A percentile compares a stretch with the other conserved stretches of the same genome.
phyloP scores from a whole-genome alignment of 1,140 invertebrate species.

The Chelonus insularis region DNA sequence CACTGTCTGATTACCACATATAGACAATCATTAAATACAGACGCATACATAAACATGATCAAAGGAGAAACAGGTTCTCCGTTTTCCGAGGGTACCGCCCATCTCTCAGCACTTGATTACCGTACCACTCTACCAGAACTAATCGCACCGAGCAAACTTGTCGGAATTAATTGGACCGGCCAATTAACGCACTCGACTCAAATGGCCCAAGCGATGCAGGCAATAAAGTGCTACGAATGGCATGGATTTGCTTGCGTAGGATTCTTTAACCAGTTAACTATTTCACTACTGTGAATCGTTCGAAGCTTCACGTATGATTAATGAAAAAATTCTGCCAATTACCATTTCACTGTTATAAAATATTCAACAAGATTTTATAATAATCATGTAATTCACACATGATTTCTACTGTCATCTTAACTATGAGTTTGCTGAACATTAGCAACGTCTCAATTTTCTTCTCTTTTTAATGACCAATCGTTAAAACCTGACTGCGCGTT shows the following conservation, averaged over 20 bases:
- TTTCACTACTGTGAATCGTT: background rate
- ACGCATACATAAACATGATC: background rate
- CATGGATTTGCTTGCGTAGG: constrained; percentile 25
- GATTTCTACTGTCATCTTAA: background rate
- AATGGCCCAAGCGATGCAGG: constrained; percentile 25
- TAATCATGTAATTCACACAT: constrained; percentile 13
- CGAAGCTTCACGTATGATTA: background rate
- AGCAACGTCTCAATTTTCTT: constrained; percentile 52
- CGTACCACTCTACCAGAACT: constrained; percentile 36
- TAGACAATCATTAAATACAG: background rate
- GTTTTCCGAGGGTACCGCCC: constrained; percentile 49
- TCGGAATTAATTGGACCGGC: constrained; percentile 59
- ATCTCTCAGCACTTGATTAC: constrained; percentile 28
- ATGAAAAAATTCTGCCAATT: background rate
- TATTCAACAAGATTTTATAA: constrained; percentile 1
- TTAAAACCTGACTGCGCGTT: constrained; percentile 45
- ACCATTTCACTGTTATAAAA: no score
- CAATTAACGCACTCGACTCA: constrained; percentile 54
- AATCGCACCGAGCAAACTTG: constrained; percentile 55
- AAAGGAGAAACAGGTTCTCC: constrained; percentile 48
- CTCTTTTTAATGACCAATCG: constrained; percentile 54
- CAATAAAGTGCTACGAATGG: constrained; percentile 27
- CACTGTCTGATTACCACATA: background rate
- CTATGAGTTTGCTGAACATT: constrained; percentile 41
- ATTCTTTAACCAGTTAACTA: background rate